Base-by-base conservation (phyloP, 2,888 invertebrate genomes). In the Platycheirus albimanus region DNA sequence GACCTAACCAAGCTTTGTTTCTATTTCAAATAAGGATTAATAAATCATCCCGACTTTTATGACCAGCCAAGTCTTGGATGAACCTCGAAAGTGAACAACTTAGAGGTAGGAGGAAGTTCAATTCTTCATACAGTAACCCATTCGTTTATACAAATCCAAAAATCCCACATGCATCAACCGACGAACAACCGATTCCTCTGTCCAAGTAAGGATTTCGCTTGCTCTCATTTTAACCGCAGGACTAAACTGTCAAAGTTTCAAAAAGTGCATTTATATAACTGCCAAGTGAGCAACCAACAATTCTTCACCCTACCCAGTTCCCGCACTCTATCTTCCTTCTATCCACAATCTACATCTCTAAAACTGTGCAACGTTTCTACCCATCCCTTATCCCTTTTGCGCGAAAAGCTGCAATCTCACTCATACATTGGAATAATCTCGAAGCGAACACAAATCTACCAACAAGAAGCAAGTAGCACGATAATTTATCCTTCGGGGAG, bases 231-330 rank as follows among this genome's bases (percentile, higher is more conserved):
- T 71, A 71, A 78, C 78, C 78, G 71, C 78, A 78, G 78, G 78
- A 78, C 78, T 78, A 58, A 78, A 78, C 78, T 78, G 78, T 78
- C 78, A 78, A 78, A 78, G 78, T 78, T 71, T 78, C 78, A 71
- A 78, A 78, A 78, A 78, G 78, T 78, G 78, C 78, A 78, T 78
- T 78, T 78, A 78, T 78, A 78, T 71, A 78, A 78, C 78, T 78
- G 78, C 71, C 78, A 78, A 71, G 49, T 78, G 78, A 78, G 52
- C 71, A 72, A 78, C 78, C 71, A 78, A 71, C 70, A 24, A 78
- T 71, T 71, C 78, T 61, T 63, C 64, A 28, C 17, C 36, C 52
- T 41, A 15, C 24, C 28, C n/a, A n/a, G n/a, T n/a, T n/a, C n/a
- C n/a, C n/a, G n/a, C n/a, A n/a, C n/a, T n/a, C n/a, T n/a, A n/a